Evolutionary conservation across 2,797 vertebrate species (phyloP), one percentile per base, ranked within the genome.

Genomic region (Calcarius lapponicus): DNA sequence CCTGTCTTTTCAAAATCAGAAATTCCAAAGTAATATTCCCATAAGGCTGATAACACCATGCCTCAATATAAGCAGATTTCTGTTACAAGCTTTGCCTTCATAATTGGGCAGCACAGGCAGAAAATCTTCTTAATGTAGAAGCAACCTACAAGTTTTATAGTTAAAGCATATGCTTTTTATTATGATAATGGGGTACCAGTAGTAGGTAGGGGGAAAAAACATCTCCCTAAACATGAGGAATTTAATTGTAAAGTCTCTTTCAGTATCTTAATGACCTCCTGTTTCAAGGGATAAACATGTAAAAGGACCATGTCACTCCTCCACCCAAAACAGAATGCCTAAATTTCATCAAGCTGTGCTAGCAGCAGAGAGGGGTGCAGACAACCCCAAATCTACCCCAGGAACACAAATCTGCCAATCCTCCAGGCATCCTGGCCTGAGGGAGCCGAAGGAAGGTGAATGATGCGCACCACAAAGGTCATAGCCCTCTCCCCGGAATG

Each of bases 391-490:
- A 58, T 34, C 15, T 4, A 17, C 28, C 45, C 7, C 13, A 51
- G 54, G 62, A 79, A 25, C 29, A 15, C 21, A 12, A 51, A 22
- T 2, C 71, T 72, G n/a, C 40, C 61, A 19, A 13, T 16, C 31
- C 29, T 26, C 6, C 73, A 50, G n/a, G 18, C 25, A 19, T 2
- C 12, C 45, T 56, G n/a, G 83, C 69, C 73, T 7, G 13, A 21
- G 29, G 32, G 28, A 73, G 25, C 48, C 56, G 17, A 5, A 31
- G 57, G 45, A 72, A 29, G 0, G 0, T 4, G 22, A 58, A 21
- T 0, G 0, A 20, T 14, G 21, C 9, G 5, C 12, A 12, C 13
- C 5, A 3, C 38, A 80, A 42, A 67, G 28, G 28, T 50, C 32
- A 5, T 0, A 36, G 54, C 48, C n/a, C 69, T 34, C 54, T 61